These are phyloP conservation scores for Drosophila cardini DNA, from an alignment of 1,140 invertebrate genomes.

Conservation along the genomic window DNA sequence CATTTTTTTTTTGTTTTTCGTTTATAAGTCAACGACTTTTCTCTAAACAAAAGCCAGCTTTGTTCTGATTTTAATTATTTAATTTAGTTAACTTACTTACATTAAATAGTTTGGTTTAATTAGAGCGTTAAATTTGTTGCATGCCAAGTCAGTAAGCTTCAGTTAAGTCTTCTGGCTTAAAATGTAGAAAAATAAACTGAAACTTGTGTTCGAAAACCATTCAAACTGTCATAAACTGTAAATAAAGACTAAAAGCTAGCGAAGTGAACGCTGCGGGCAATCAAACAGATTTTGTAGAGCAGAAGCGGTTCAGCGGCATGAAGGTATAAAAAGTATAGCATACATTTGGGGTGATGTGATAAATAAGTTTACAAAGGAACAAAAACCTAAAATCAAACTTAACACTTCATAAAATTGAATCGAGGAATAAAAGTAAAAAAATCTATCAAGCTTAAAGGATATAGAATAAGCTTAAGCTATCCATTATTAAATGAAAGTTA, in stretches of 20 bases:
- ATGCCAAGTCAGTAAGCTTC: slow-evolving; percentile 14
- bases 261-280: slow-evolving; percentile 6
- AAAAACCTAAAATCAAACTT: too few species aligned
- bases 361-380: too few species aligned
- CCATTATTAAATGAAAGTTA: too few species aligned
- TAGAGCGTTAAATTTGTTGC: background rate
- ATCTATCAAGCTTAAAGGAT: too few species aligned
- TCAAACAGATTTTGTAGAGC: background rate
- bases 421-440: too few species aligned
- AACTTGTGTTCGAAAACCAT: slow-evolving; percentile 35
- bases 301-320: slow-evolving; percentile 18
- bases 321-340: too few species aligned
- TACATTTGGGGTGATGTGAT: too few species aligned
- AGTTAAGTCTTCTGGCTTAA: slow-evolving; percentile 1
- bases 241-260: slow-evolving; percentile 48
- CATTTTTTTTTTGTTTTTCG: too few species aligned
- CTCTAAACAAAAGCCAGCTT: slow-evolving; percentile 10
- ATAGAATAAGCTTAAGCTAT: too few species aligned
- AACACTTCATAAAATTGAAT: too few species aligned
- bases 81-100: slow-evolving; percentile 20
- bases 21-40: slow-evolving; percentile 13
- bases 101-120: slow-evolving; percentile 12
- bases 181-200: slow-evolving; percentile 11
- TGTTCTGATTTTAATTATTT: background rate
- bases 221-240: slow-evolving; percentile 72